Base-by-base conservation (phyloP, 23 tunicate species). In the Ciona savignyi region DNA sequence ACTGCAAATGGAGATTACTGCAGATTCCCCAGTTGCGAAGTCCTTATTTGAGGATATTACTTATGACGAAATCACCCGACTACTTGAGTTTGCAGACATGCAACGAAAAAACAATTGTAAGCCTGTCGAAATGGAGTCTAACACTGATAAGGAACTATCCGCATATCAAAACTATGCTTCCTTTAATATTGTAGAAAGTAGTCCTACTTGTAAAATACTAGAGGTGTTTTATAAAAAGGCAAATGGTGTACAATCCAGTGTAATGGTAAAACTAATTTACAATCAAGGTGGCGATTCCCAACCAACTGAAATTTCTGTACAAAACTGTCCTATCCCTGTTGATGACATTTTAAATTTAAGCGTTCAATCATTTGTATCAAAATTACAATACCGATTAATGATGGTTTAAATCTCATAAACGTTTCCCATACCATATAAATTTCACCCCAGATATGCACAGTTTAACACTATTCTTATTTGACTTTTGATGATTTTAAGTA, bases 171-270 rank as follows among this genome's bases (percentile, higher is more conserved):
- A 42, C 15, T 42, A 6, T 42, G 56, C 11, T 42, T 9, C 9
- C 56, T 15, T 42, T 42, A 42, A 51, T 26, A 23, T 72, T 9
- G 31, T 72, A 25, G 64, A 3, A 20, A 51, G 23, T 2, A 1
- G 27, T 4, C 32, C 70, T 2, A 67, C 61, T 0, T 71, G 51
- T 79, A 51, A 79, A 26, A 71, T 79, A 1, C 70, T 79, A 3
- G 76, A 70, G 30, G 70, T 79, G n/a, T 79, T 61, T 62, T 79
- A 79, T 62, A 34, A 1, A 25, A 61, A 33, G 32, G 32, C 60
- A 3, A 31, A 30, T 22, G 2, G 30, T 21, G 56, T 48, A 4
- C 35, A 29, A 19, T 70, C 75, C 23, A 70, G 70, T 63, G 66
- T 71, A 23, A 74, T 67, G 60, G 84, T 70, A 1, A 60, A 70